phyloP scores from a whole-genome alignment of 2,113 vertebrate genomes.

The Oxygymnocypris stewartii region DNA sequence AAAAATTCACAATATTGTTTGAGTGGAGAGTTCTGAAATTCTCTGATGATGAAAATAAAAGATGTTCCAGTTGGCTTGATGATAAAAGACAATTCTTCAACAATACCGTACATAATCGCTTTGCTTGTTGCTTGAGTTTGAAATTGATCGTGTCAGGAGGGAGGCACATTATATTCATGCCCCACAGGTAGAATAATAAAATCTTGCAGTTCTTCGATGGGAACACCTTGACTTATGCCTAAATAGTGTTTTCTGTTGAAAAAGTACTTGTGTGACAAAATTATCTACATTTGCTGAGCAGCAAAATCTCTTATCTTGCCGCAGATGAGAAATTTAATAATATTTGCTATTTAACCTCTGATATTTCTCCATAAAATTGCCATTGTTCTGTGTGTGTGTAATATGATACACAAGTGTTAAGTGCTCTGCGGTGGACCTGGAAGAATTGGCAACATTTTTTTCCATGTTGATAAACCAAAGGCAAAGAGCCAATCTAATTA shows the following conservation, averaged over 20 bases:
- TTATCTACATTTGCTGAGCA: constrained; percentile 23
- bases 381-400: constrained; percentile 23
- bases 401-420: constrained; percentile 45
- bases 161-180: constrained; percentile 8
- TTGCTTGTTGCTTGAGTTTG: constrained; percentile 17
- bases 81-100: constrained; percentile 26
- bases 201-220: constrained; percentile 22
- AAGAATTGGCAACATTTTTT: constrained; percentile 48
- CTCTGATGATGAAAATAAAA: constrained; percentile 26
- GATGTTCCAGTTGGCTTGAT: constrained; percentile 31
- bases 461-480: constrained; percentile 55
- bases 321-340: constrained; percentile 22
- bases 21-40: background rate
- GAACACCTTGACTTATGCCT: constrained; percentile 20
- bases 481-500: constrained; percentile 57
- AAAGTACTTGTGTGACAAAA: background rate
- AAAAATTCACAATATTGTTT: constrained; percentile 8
- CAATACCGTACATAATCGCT: background rate
- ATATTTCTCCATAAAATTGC: constrained; percentile 23
- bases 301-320: background rate
- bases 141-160: constrained; percentile 26
- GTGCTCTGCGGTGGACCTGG: constrained; percentile 46
- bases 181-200: background rate
- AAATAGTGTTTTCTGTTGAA: background rate
- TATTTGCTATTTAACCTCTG: constrained; percentile 18